phyloP scores from a whole-genome alignment of 2,113 vertebrate species.

The Girardinichthys multiradiatus region DNA sequence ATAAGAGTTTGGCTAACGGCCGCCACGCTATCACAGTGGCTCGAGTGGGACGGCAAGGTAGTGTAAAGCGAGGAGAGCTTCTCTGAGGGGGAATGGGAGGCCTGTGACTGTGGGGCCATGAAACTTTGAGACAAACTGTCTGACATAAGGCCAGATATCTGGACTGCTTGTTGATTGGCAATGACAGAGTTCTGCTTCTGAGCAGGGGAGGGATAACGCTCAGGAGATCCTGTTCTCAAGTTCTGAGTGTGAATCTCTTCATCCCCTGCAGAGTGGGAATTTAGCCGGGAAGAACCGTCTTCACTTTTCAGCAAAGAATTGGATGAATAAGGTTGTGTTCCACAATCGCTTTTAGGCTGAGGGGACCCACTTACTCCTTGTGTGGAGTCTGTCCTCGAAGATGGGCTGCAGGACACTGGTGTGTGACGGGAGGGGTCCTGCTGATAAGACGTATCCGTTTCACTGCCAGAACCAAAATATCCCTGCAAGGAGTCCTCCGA shows the following conservation, averaged over 20 bases:
- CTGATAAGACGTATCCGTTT: conserved; percentile 87
- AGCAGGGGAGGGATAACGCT: conserved; percentile 88
- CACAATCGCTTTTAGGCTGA: conserved; percentile 84
- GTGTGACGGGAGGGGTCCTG: conserved; percentile 89
- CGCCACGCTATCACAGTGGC: conserved; percentile 85
- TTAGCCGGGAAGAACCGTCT: conserved; percentile 86
- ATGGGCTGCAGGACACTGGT: conserved; percentile 86
- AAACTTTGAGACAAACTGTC: conserved; percentile 91
- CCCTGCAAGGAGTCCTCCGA: conserved; percentile 92
- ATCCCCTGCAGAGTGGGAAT: conserved; percentile 81
- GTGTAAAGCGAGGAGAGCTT: conserved; percentile 92
- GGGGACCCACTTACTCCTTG: conserved; percentile 87
- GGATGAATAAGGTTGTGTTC: conserved; percentile 86
- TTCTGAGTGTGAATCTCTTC: conserved; percentile 85
- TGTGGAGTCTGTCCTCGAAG: conserved; percentile 82
- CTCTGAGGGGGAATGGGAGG: conserved; percentile 87
- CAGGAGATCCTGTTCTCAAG: conserved; percentile 84
- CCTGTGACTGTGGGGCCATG: conserved; percentile 86
- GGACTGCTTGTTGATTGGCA: conserved; percentile 91
- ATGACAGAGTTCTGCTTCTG: conserved; percentile 93
- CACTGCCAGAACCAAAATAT: conserved; percentile 84
- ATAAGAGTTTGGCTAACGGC: conserved; percentile 87
- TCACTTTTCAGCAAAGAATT: conserved; percentile 84
- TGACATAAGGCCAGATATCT: conserved; percentile 89
- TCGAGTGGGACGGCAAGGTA: conserved; percentile 87